A percentile compares a stretch with the other conserved stretches of the same genome.
Evolutionary conservation across 2,888 invertebrate genomes (phyloP).

Genomic region (Heliconius charithonia): DNA sequence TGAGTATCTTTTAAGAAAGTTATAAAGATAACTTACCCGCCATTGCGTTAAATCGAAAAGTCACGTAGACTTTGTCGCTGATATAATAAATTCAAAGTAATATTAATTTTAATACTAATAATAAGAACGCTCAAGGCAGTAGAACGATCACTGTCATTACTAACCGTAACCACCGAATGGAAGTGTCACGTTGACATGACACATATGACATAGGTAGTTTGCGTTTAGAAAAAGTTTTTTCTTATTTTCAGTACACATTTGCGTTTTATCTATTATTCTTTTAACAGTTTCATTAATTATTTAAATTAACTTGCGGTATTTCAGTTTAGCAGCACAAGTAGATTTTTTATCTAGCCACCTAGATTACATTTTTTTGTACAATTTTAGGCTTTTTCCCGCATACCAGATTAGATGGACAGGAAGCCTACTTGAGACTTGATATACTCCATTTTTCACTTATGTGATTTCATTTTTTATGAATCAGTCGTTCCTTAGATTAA

Average conservation of each 20-base stretch:
- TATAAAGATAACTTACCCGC: slow-evolving; percentile 62
- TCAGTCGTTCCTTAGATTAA: too few relatives aligned
- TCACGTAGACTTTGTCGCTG: slow-evolving; percentile 53
- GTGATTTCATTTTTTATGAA: too few relatives aligned
- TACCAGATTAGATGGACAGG: too few relatives aligned
- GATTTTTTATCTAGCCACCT: too few relatives aligned
- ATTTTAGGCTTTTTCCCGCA: too few relatives aligned
- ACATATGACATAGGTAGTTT: background rate
- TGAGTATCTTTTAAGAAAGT: background rate
- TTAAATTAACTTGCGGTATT: too few relatives aligned
- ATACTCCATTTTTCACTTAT: too few relatives aligned
- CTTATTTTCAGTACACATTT: background rate
- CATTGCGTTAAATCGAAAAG: slow-evolving; percentile 58
- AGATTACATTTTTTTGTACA: too few relatives aligned
- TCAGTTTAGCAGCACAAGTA: too few relatives aligned
- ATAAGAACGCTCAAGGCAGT: slow-evolving; percentile 4
- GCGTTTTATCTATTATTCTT: background rate
- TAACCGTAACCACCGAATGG: slow-evolving; percentile 31
- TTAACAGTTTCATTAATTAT: too few relatives aligned
- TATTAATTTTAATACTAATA: slow-evolving; percentile 16
- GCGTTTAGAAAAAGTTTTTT: background rate
- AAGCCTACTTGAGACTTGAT: too few relatives aligned
- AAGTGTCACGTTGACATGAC: slow-evolving; percentile 3
- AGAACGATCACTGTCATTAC: slow-evolving; percentile 44
- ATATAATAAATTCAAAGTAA: background rate